Evolutionary conservation across 2,113 vertebrate species (phyloP).

Genomic region (Chunga burmeisteri): DNA sequence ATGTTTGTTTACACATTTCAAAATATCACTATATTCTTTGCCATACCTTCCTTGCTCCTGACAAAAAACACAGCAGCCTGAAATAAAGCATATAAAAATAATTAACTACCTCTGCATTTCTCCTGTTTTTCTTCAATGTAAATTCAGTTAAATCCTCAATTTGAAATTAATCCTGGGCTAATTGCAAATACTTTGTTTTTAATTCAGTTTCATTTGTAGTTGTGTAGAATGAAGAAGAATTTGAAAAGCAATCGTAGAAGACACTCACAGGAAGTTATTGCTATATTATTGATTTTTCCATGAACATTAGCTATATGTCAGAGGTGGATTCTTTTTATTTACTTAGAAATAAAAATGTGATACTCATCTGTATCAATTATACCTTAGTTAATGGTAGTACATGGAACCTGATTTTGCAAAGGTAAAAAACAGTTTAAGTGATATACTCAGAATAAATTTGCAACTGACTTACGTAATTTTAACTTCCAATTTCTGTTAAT

Average conservation of each 20-base stretch:
- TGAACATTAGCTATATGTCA: not conserved
- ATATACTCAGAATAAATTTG: conserved; percentile 1
- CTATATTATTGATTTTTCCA: not conserved
- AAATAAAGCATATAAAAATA: not conserved
- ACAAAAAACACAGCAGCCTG: not conserved
- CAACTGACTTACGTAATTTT: conserved; percentile 20
- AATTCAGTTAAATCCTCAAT: not conserved
- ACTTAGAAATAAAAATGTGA: not conserved
- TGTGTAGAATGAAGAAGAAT: not conserved
- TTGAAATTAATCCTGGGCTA: not conserved
- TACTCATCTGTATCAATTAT: not conserved
- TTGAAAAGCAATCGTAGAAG: not conserved
- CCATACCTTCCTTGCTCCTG: not conserved
- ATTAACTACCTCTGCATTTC: not conserved
- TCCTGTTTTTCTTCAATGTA: not conserved
- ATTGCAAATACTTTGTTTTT: not conserved
- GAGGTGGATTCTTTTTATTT: not conserved
- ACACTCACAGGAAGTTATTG: not conserved
- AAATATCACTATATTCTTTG: not conserved
- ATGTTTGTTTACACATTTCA: not conserved
- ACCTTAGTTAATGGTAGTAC: not conserved
- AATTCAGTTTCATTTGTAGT: not conserved
- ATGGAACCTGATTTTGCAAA: not conserved
- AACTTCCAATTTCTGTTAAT: conserved; percentile 20
- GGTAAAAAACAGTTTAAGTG: not conserved